Percentiles rank a stretch among this genome's conserved stretches.
Evolutionary conservation across 2,888 invertebrate species (phyloP).

Genomic region (Phalangium opilio): DNA sequence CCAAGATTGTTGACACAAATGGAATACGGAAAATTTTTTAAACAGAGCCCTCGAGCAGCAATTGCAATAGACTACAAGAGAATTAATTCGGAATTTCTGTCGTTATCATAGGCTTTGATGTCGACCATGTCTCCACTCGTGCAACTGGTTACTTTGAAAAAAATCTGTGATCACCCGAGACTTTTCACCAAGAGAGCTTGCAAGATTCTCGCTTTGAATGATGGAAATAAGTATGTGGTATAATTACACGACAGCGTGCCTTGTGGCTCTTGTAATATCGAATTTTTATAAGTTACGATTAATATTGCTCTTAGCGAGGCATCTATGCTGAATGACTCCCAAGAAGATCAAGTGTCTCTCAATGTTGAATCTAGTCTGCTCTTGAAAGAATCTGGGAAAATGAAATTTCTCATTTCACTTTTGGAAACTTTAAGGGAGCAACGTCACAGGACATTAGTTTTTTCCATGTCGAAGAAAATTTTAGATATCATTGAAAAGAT

Average conservation of each 20-base stretch:
- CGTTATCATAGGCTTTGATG: constrained; percentile 27
- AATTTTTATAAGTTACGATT: no score
- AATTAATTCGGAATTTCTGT: no score
- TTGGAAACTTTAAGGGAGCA: constrained; percentile 25
- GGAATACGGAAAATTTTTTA: no score
- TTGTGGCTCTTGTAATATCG: no score
- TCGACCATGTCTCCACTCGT: constrained; percentile 32
- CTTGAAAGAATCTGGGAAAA: constrained; percentile 31
- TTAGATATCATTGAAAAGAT: constrained; percentile 33
- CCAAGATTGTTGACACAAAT: no score
- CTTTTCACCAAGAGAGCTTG: constrained; percentile 31
- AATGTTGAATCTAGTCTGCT: constrained; percentile 13
- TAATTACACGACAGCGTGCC: no score
- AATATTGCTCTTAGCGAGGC: no score
- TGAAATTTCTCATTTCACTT: constrained; percentile 29
- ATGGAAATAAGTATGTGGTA: no score
- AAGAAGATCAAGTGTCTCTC: no score
- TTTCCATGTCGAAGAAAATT: constrained; percentile 33
- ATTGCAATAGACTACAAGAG: no score
- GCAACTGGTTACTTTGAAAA: constrained; percentile 32
- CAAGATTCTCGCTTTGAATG: constrained; percentile 26
- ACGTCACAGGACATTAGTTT: constrained; percentile 32
- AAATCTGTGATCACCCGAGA: constrained; percentile 36
- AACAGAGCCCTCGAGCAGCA: no score
- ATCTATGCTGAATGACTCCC: no score